These are phyloP conservation scores for Diacarnus erythraeanus DNA, from an alignment of 37 sponge, comb jelly and placozoan species.

Conservation along the genomic window DNA sequence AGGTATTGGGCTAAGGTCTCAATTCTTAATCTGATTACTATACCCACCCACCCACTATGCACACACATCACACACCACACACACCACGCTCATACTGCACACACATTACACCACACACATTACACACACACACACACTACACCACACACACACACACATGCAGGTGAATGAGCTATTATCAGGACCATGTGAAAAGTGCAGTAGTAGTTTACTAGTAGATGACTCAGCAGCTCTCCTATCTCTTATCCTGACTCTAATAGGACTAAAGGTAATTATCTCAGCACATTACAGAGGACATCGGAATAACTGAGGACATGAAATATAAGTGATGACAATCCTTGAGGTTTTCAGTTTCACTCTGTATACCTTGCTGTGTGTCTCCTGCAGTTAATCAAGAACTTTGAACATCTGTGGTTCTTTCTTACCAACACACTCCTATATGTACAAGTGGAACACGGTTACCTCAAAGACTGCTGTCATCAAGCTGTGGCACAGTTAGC, in stretches of 20 bases:
- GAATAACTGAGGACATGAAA: background rate
- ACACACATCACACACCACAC: too few species aligned
- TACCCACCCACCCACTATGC: too few species aligned
- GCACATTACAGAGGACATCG: too few species aligned
- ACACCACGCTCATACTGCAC: too few species aligned
- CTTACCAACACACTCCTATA: conserved; percentile 54
- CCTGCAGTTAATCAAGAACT: conserved; percentile 46
- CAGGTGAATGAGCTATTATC: conserved; percentile 57
- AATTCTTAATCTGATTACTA: too few species aligned
- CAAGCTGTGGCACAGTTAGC: conserved; percentile 16
- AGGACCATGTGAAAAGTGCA: conserved; percentile 60
- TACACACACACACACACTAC: too few species aligned
- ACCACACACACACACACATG: background rate
- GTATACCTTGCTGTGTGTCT: background rate
- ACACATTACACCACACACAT: too few species aligned
- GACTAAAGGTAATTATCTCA: conserved; percentile 56
- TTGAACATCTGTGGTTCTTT: conserved; percentile 47
- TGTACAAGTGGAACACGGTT: conserved; percentile 38
- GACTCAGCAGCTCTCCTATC: conserved; percentile 23
- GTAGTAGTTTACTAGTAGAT: conserved; percentile 57
- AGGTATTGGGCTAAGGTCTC: conserved; percentile 53
- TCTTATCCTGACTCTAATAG: conserved; percentile 62
- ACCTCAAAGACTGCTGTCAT: conserved; percentile 9
- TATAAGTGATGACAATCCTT: background rate
- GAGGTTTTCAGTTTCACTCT: background rate